Evolutionary conservation across 1,140 invertebrate genomes (phyloP).

Genomic region (Aporrectodea caliginosa): DNA sequence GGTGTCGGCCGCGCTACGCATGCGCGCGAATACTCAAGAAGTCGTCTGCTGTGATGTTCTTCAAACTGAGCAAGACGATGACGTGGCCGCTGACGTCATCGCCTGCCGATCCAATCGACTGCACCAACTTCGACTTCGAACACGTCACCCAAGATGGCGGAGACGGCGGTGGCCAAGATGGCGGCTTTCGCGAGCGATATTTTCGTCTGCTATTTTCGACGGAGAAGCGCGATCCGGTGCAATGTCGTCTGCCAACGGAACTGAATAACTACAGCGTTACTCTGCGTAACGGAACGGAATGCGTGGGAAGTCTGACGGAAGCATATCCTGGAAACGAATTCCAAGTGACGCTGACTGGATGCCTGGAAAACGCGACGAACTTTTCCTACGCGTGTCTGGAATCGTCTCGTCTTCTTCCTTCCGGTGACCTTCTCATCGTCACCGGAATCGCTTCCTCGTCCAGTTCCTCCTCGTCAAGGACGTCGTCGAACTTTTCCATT

Average conservation of each 20-base stretch:
- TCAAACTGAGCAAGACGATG: slow-evolving; percentile 21
- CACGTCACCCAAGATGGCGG: neutral
- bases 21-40: slow-evolving; percentile 23
- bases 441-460: neutral
- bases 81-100: slow-evolving; percentile 15
- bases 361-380: neutral
- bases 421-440: slow-evolving; percentile 16
- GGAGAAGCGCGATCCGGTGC: neutral
- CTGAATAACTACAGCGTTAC: neutral
- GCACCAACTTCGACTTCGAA: slow-evolving; percentile 14
- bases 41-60: slow-evolving; percentile 18
- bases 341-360: neutral
- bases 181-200: slow-evolving; percentile 6
- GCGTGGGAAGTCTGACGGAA: neutral
- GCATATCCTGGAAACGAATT: neutral
- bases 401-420: slow-evolving; percentile 24
- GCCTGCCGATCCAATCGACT: slow-evolving; percentile 11
- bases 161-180: neutral
- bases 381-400: slow-evolving; percentile 13
- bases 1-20: slow-evolving; percentile 24
- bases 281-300: neutral
- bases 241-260: slow-evolving; percentile 5
- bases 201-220: slow-evolving; percentile 14
- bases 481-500: neutral
- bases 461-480: neutral